Conservation (phyloP, 1,140 invertebrate genomes). For the Colletes latitarsis region DNA sequence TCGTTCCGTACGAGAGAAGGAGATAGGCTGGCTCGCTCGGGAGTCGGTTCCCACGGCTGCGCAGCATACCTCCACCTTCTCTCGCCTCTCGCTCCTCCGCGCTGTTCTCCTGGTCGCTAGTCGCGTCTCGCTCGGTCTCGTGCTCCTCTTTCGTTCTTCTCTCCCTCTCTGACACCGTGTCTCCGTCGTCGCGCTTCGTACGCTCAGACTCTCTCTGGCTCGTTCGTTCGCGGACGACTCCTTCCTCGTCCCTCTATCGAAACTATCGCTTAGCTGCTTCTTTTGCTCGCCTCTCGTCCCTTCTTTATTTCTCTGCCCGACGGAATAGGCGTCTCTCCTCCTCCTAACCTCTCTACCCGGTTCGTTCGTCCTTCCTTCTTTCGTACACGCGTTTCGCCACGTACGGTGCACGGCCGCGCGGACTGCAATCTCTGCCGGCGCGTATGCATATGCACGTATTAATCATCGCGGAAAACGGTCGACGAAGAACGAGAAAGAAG, state of each 20-base stretch:
- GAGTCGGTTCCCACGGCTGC: conserved; percentile 73
- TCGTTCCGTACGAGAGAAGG: conserved; percentile 30
- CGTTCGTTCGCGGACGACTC: conserved; percentile 9
- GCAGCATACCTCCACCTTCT: conserved; percentile 71
- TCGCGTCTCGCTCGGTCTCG: conserved; percentile 36
- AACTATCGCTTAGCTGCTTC: conserved; percentile 31
- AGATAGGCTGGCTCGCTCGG: conserved; percentile 50
- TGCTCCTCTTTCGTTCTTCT: conserved; percentile 49
- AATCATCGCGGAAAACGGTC: conserved; percentile 67
- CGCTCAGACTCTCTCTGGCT: conserved; percentile 10
- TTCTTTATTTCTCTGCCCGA: conserved; percentile 33
- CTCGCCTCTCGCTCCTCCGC: conserved; percentile 56
- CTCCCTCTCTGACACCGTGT: not conserved
- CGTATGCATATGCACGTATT: conserved; percentile 52
- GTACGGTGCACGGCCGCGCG: not conserved
- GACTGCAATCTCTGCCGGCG: conserved; percentile 39
- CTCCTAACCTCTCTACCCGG: not conserved
- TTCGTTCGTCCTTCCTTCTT: conserved; percentile 34
- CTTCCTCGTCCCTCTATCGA: conserved; percentile 29
- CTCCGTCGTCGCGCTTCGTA: not conserved
- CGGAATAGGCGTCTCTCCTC: not conserved
- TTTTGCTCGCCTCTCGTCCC: conserved; percentile 1
- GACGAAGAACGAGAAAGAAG: conserved; percentile 15
- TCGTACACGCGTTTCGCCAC: conserved; percentile 53
- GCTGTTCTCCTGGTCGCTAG: conserved; percentile 5